These are phyloP conservation scores for Coenonympha glycerion DNA, from an alignment of 2,888 invertebrate genomes.

Conservation along the genomic window DNA sequence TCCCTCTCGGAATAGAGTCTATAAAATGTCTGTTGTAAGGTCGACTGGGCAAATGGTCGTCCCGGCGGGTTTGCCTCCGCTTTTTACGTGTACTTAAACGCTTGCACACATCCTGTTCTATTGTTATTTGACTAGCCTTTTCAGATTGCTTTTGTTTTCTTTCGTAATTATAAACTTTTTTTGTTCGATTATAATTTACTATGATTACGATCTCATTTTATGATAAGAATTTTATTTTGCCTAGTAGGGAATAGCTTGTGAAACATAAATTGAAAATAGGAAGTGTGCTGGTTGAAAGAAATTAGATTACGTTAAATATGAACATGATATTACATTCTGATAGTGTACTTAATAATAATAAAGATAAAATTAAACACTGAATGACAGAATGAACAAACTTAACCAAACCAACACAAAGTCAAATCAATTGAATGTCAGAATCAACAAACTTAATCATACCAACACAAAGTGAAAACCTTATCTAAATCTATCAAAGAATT, in stretches of 20 bases:
- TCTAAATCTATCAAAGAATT: no score
- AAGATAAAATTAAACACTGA: no score
- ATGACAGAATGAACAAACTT: no score
- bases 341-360: no score
- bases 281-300: not conserved
- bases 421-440: no score
- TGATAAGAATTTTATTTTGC: not conserved
- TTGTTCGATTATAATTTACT: not conserved
- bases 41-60: slow-evolving; percentile 46
- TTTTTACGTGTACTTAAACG: slow-evolving; percentile 35
- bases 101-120: slow-evolving; percentile 28
- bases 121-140: slow-evolving; percentile 27
- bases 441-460: no score
- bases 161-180: not conserved
- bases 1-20: slow-evolving; percentile 5
- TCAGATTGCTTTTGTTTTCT: slow-evolving; percentile 19
- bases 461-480: no score
- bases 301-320: not conserved
- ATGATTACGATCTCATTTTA: not conserved
- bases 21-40: slow-evolving; percentile 19
- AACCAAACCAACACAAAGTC: no score
- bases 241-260: not conserved
- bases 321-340: slow-evolving; percentile 1
- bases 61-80: slow-evolving; percentile 39
- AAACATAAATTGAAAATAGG: not conserved